phyloP scores from a whole-genome alignment of 2,888 invertebrate species.

The Endotricha flammealis region DNA sequence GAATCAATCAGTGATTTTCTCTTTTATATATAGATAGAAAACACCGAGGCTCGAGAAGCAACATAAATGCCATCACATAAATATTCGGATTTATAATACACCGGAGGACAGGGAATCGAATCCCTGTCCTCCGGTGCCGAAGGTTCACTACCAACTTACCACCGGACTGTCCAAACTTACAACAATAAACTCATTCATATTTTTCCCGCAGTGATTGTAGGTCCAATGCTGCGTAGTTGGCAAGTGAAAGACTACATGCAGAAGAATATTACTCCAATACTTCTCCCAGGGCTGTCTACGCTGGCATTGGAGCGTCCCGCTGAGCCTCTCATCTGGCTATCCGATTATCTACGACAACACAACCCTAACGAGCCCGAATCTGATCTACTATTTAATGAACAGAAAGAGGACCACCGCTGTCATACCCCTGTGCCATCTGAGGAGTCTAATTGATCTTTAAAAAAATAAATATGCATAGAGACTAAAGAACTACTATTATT shows the following conservation, averaged over 20 bases:
- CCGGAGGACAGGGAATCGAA: too few species aligned
- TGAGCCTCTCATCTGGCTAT: conserved; percentile 88
- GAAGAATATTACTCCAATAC: conserved; percentile 80
- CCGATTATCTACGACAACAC: conserved; percentile 84
- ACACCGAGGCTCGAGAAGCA: too few species aligned
- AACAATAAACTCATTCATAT: neutral
- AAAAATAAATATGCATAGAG: conserved; percentile 1
- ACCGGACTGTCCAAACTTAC: too few species aligned
- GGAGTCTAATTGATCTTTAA: conserved; percentile 24
- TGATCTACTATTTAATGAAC: conserved; percentile 36
- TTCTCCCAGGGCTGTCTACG: conserved; percentile 80
- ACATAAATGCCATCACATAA: too few species aligned
- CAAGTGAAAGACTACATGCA: conserved; percentile 84
- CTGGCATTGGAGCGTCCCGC: conserved; percentile 84
- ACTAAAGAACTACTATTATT: too few species aligned
- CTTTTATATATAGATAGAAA: too few species aligned
- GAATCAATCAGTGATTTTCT: too few species aligned
- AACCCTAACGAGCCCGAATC: conserved; percentile 85
- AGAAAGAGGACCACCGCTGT: conserved; percentile 44
- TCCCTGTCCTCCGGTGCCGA: too few species aligned
- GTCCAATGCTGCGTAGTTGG: conserved; percentile 81
- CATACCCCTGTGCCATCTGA: conserved; percentile 52
- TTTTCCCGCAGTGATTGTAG: conserved; percentile 81
- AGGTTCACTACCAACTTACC: too few species aligned
- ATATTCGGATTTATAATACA: too few species aligned